phyloP scores from a whole-genome alignment of 2,113 vertebrate genomes.

The Colius striatus region DNA sequence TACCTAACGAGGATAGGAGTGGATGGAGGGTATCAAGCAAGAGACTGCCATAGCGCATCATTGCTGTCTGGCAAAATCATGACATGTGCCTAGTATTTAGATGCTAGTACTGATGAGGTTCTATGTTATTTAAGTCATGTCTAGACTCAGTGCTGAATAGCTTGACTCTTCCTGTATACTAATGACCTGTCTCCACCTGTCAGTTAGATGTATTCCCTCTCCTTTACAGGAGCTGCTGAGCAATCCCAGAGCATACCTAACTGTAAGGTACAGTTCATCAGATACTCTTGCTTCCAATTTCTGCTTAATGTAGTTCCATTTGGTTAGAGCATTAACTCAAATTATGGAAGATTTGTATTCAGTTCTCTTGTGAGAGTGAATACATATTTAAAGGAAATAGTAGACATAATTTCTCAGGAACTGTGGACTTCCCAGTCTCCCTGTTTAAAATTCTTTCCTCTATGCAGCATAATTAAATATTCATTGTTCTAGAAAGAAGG shows the following conservation, averaged over 20 bases:
- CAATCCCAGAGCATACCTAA: neutral
- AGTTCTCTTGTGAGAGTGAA: neutral
- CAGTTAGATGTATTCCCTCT: neutral
- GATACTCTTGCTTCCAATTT: neutral
- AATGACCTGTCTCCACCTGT: neutral
- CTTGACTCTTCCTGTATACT: accelerated
- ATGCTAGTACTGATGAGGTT: neutral
- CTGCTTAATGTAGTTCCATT: neutral
- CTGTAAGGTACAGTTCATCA: neutral
- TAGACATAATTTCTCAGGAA: neutral
- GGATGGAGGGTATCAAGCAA: too few species aligned
- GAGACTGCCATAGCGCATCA: too few species aligned
- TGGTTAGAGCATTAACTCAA: neutral
- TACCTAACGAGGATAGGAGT: too few species aligned
- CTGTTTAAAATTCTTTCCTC: neutral
- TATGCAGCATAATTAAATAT: neutral
- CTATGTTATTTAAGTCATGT: too few species aligned
- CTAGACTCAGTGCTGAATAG: neutral
- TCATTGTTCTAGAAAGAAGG: neutral
- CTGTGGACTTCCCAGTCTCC: neutral
- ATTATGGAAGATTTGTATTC: neutral
- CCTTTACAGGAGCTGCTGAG: neutral
- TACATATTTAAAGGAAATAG: neutral
- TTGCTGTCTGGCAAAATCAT: too few species aligned
- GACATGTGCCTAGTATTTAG: neutral